phyloP scores from a whole-genome alignment of 2,888 invertebrate species.

The Leptinotarsa peninsularis region DNA sequence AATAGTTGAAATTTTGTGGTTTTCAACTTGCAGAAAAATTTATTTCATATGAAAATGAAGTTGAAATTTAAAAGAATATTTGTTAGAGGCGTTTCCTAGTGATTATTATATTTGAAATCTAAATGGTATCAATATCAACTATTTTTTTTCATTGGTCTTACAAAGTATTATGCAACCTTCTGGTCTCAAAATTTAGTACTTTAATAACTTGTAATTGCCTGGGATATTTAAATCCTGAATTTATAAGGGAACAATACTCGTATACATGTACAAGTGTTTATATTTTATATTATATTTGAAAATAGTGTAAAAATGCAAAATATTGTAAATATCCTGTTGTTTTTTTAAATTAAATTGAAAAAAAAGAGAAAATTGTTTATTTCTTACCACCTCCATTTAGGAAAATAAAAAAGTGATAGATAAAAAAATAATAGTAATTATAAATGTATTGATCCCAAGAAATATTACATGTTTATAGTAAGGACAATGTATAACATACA shows the following conservation, averaged over 20 bases:
- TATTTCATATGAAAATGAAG: no score
- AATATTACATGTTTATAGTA: no score
- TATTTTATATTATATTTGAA: constrained; percentile 55
- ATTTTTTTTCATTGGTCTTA: no score
- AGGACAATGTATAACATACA: no score
- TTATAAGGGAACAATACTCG: constrained; percentile 50
- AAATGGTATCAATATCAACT: no score
- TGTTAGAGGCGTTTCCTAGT: no score
- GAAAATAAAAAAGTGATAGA: constrained; percentile 7
- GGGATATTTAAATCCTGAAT: constrained; percentile 23
- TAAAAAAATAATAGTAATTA: constrained; percentile 14
- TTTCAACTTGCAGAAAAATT: no score
- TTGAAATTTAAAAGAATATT: no score
- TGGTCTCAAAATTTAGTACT: constrained; percentile 24
- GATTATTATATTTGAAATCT: no score
- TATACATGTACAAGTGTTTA: constrained; percentile 44
- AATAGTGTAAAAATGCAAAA: constrained; percentile 47
- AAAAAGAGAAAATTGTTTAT: constrained; percentile 14
- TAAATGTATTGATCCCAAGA: no score
- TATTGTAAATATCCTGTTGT: constrained; percentile 51
- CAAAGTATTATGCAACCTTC: constrained; percentile 25
- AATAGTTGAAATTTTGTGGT: no score
- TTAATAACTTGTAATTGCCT: constrained; percentile 43
- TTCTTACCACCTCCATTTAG: background rate
- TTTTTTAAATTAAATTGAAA: constrained; percentile 43